phyloP scores from a whole-genome alignment of 2,797 vertebrate species.

The Sebastes aleutianus region DNA sequence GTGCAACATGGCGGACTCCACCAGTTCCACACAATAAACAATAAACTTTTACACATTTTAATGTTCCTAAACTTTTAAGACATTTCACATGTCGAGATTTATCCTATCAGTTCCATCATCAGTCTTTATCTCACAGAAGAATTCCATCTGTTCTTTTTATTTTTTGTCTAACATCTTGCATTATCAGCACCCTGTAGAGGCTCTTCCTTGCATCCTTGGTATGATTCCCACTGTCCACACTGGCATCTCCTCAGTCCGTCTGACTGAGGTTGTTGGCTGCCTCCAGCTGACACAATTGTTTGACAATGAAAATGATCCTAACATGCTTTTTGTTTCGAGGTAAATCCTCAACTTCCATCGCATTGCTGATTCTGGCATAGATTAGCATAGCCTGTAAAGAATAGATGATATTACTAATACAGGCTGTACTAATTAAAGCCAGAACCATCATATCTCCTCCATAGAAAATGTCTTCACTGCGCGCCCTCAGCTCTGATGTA shows the following conservation, averaged over 20 bases:
- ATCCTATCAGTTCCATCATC: neutral
- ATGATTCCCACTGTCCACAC: too few relatives aligned
- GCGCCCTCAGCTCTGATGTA: neutral
- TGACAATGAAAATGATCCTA: neutral
- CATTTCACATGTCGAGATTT: neutral
- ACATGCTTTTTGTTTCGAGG: neutral
- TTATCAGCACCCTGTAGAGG: neutral
- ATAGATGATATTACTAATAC: conserved; percentile 83
- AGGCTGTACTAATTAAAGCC: conserved; percentile 87
- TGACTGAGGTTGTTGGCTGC: too few relatives aligned
- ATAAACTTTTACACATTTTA: neutral
- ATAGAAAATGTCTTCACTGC: neutral
- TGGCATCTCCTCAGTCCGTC: too few relatives aligned
- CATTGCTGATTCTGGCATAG: conserved; percentile 88
- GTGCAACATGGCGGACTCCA: too few relatives aligned
- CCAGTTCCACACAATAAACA: neutral
- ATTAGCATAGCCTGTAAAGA: conserved; percentile 93
- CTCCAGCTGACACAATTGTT: too few relatives aligned
- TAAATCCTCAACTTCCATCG: conserved; percentile 33
- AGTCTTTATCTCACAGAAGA: neutral
- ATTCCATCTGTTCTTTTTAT: neutral
- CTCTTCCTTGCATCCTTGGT: too few relatives aligned
- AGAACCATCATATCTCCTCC: conserved; percentile 68
- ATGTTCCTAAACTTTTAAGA: neutral
- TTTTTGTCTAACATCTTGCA: neutral